Base-by-base conservation (phyloP, 2,888 invertebrate genomes). In the Parapristionchus giblindavisi region DNA sequence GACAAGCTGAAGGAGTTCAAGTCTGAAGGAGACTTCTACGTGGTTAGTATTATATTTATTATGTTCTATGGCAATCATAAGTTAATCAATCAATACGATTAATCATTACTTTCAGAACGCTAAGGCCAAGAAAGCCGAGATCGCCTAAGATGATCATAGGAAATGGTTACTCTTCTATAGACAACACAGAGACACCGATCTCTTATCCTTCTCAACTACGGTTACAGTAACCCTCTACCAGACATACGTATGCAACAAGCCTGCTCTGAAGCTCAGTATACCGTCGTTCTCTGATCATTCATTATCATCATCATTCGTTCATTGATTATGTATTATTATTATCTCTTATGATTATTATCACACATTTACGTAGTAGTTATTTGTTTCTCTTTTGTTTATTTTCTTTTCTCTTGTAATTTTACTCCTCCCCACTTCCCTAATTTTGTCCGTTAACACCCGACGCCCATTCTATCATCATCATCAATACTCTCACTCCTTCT, bases 1-100 rank as follows among this genome's bases (percentile, higher is more conserved):
- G 86, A 87, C 32, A 87, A 89, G 81, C 83, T 91, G 76, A 86
- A 88, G 38, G 89, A 89, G 78, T 90, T 88, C 82, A 90, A 90
- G 81, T 86, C 88, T 36, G 85, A 89, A 27, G 89, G 90, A 80
- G 90, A 90, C 80, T 90, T 83, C 76, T 79, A 75, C 63, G 43
- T 79, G 21, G 79, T 79, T 17, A 77, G 78, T 77, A 8, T 6
- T 43, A 58, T 58, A 21, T 43, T n/a, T 21, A n/a, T 43, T 40
- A 5, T n/a, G 38, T 21, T 38, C 6, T 65, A 43, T 34, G 61
- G 8, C 21, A 29, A 5, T 17, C 61, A 61, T 54, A 43, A 17
- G 56, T 56, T 5, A 56, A n/a, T 56, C 56, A 34, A 8, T 29
- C 24, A 56, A 56, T 56, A 34, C 1, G 36, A n/a, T 27, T 21